Base-by-base conservation (phyloP, 2,113 vertebrate species). In the Empidonax alnorum region DNA sequence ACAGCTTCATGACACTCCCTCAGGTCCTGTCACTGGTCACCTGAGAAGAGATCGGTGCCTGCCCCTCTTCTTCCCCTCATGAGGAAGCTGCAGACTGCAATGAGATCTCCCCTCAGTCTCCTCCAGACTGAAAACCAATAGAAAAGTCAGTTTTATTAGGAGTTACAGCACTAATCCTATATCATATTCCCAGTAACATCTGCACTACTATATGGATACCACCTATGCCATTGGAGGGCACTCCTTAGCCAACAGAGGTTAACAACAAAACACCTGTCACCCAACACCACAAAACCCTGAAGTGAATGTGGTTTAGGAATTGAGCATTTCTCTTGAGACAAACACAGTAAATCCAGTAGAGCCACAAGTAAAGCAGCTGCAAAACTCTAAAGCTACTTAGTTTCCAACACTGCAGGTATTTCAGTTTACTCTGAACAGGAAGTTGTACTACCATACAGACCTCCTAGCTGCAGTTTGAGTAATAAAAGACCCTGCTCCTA, bases 61-160 rank as follows among this genome's bases (percentile, higher is more conserved):
- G 72, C 12, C 24, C 28, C 56, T 62, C 47, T 31, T 41, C 79
- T 33, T 49, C 12, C 30, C 25, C 21, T 55, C 24, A 7, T 1
- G 8, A 69, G 47, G 41, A 76, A 55, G 30, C 25, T 42, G 17
- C 18, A 31, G 18, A 19, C 25, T 49, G 49, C 49, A 63, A 7
- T 22, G 41, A 62, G 63, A 31, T 62, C 30, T 47, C 9, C 30
- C 24, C 47, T 69, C 63, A 49, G 49, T 42, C 49, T 56, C 31
- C 35, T 84, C 19, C 22, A 33, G 35, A 19, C 21, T 71, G 10
- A 62, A 35, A 63, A 20, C 98, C 99, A 72, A 69, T 20, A 88
- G 42, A 33, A 80, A 92, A 86, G 20, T 78, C 31, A 53, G 10
- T 24, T 14, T 69, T 49, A n/a, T 30, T 75, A 42, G 8, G 23